Conservation (phyloP, 2,113 vertebrate genomes). For the Microtus pennsylvanicus region DNA sequence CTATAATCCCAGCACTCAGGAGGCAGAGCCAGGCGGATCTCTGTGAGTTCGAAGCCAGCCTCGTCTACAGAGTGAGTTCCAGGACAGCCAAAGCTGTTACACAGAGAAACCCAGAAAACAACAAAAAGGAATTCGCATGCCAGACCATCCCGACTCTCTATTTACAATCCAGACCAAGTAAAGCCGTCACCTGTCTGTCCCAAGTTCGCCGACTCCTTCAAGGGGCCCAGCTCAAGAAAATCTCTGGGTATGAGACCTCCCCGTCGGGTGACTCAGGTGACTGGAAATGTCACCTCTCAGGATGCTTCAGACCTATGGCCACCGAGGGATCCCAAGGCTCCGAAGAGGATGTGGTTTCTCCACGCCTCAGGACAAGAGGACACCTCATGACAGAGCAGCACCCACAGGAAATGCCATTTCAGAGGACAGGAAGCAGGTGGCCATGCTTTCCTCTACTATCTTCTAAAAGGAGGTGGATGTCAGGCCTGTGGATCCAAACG, state of each 20-base stretch:
- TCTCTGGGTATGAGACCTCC: background rate
- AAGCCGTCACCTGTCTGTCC: background rate
- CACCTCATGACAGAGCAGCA: slow-evolving; percentile 24
- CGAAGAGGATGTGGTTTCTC: slow-evolving; percentile 65
- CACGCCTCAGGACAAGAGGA: background rate
- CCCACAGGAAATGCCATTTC: slow-evolving; percentile 66
- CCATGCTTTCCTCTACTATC: background rate
- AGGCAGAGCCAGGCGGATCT: background rate
- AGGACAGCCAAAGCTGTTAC: background rate
- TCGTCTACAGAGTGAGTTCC: background rate
- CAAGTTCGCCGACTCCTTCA: background rate
- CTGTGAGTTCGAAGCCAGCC: background rate
- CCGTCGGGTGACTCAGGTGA: background rate
- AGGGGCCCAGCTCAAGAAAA: background rate
- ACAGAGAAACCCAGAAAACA: background rate
- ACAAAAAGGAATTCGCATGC: background rate
- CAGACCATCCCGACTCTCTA: background rate
- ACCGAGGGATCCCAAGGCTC: background rate
- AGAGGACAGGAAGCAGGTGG: slow-evolving; percentile 50
- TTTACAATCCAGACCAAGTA: background rate
- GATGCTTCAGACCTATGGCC: background rate
- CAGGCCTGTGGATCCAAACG: background rate
- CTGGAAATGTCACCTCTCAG: background rate
- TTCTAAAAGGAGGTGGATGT: background rate
- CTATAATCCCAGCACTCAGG: background rate